phyloP scores from a whole-genome alignment of 2,888 invertebrate species.

The Leucophenga maculata region DNA sequence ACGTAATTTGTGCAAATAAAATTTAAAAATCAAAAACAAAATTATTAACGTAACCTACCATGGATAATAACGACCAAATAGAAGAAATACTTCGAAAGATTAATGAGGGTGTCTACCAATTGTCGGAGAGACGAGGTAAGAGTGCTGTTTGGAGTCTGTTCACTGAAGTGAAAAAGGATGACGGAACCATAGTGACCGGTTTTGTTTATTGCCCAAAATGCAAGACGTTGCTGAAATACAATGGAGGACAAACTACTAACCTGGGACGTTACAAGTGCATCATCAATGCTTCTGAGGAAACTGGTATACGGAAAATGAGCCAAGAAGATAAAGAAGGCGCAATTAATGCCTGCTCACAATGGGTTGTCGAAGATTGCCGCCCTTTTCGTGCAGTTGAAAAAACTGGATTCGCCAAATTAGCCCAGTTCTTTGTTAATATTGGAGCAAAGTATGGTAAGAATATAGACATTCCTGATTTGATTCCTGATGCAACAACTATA shows the following conservation, averaged over 20 bases:
- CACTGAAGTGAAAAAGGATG: neutral
- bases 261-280: neutral
- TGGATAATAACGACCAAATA: neutral
- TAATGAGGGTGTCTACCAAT: neutral
- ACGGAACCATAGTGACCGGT: neutral
- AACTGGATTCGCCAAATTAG: conserved; percentile 27
- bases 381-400: neutral
- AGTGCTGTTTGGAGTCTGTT: neutral
- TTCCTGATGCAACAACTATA: conserved; percentile 35
- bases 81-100: neutral
- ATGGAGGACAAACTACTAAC: neutral
- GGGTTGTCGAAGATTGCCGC: neutral
- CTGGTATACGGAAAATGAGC: neutral
- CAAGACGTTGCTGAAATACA: neutral
- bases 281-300: neutral
- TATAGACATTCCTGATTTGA: conserved; percentile 32
- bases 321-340: neutral
- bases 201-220: conserved; percentile 4
- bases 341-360: neutral
- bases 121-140: neutral
- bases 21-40: too few relatives aligned
- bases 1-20: too few relatives aligned
- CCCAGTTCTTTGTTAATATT: conserved; percentile 34
- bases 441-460: conserved; percentile 34
- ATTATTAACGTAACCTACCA: too few relatives aligned